These are phyloP conservation scores for Araneus ventricosus DNA, from an alignment of 1,140 invertebrate species.

Conservation along the genomic window DNA sequence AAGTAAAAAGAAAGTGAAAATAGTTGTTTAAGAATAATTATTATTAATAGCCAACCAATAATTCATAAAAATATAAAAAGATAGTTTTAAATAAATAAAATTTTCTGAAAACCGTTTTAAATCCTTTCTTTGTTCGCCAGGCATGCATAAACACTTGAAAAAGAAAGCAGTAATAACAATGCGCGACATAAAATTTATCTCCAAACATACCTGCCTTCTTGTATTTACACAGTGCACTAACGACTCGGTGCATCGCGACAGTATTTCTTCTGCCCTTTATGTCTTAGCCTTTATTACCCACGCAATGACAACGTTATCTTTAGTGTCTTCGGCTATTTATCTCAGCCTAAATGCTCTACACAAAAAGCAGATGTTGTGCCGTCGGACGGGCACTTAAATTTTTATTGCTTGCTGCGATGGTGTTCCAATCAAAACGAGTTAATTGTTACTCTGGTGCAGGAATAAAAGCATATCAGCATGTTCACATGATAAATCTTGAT, in stretches of 20 bases:
- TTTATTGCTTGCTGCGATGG: conserved; percentile 21
- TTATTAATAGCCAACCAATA: too few relatives aligned
- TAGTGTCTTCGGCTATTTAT: conserved; percentile 42
- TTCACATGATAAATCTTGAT: conserved; percentile 19
- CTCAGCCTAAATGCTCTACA: conserved; percentile 17
- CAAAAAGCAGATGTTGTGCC: conserved; percentile 43
- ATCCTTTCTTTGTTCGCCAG: neutral
- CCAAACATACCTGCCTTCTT: conserved; percentile 44
- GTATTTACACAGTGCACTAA: conserved; percentile 41
- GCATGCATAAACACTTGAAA: neutral
- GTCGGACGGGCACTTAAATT: conserved; percentile 21
- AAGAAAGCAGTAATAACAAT: conserved; percentile 23
- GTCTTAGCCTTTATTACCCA: conserved; percentile 62
- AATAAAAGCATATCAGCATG: conserved; percentile 4
- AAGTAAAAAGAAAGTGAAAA: too few relatives aligned
- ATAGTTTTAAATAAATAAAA: too few relatives aligned
- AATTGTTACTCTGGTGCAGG: neutral
- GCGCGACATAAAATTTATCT: conserved; percentile 59
- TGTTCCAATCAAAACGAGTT: conserved; percentile 34
- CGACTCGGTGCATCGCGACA: conserved; percentile 18
- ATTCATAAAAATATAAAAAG: too few relatives aligned
- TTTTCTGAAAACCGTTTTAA: too few relatives aligned
- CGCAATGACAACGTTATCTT: conserved; percentile 57
- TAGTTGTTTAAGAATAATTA: too few relatives aligned
- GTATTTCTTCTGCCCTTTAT: conserved; percentile 44